A percentile compares a stretch with the other conserved stretches of the same genome.
These are phyloP conservation scores for Diploscapter pachys DNA, from an alignment of 1,140 invertebrate species.

Conservation along the genomic window DNA sequence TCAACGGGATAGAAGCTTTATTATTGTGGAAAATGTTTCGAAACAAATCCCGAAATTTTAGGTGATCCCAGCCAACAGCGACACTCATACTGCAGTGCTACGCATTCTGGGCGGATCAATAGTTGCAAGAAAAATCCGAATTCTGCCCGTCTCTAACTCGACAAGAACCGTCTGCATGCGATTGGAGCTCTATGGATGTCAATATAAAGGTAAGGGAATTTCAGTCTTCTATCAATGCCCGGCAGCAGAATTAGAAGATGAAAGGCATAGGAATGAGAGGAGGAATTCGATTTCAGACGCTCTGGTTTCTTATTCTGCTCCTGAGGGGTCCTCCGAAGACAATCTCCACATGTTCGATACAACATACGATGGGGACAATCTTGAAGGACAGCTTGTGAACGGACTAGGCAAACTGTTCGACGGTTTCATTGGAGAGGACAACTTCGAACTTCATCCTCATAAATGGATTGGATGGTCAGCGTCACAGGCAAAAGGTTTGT, in stretches of 20 bases:
- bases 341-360: slow-evolving; percentile 81
- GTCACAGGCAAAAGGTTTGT: no score
- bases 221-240: neutral
- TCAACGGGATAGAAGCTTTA: slow-evolving; percentile 1
- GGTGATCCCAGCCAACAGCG: slow-evolving; percentile 75
- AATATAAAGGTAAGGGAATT: slow-evolving; percentile 64
- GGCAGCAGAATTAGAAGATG: neutral
- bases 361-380: slow-evolving; percentile 80
- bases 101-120: slow-evolving; percentile 74
- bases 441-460: slow-evolving; percentile 73
- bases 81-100: slow-evolving; percentile 75
- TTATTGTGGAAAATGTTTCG: neutral
- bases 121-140: slow-evolving; percentile 74
- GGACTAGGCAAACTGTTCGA: slow-evolving; percentile 85
- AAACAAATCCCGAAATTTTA: slow-evolving; percentile 58
- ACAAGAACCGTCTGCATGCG: slow-evolving; percentile 79
- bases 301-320: slow-evolving; percentile 70
- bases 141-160: slow-evolving; percentile 78
- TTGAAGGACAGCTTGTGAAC: slow-evolving; percentile 70
- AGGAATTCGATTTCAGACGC: slow-evolving; percentile 10
- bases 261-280: no score
- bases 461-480: slow-evolving; percentile 83
- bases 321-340: slow-evolving; percentile 72
- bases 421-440: slow-evolving; percentile 74
- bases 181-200: slow-evolving; percentile 68